A percentile compares a stretch with the other conserved stretches of the same genome.
These are phyloP conservation scores for Nomia melanderi DNA, from an alignment of 1,140 invertebrate species.

Conservation along the genomic window DNA sequence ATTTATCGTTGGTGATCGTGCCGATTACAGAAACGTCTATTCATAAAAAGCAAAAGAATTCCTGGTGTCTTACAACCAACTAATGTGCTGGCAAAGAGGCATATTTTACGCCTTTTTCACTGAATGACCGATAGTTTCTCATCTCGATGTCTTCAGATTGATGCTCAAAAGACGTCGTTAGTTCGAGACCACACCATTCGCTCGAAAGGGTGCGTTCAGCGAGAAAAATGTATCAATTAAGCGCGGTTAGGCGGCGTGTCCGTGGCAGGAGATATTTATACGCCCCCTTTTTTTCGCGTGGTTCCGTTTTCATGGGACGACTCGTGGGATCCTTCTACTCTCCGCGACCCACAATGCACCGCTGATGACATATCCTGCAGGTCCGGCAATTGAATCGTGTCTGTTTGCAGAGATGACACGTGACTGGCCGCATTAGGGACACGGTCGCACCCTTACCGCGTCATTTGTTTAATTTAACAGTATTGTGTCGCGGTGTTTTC, in stretches of 20 bases:
- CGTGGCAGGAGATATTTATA: not conserved
- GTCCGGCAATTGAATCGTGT: constrained; percentile 58
- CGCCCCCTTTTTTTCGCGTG: not conserved
- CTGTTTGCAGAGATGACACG: constrained; percentile 65
- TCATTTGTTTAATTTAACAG: constrained; percentile 77
- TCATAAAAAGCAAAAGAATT: not conserved
- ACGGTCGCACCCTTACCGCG: constrained; percentile 47
- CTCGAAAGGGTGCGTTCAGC: too few species aligned
- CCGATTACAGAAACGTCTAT: constrained; percentile 50
- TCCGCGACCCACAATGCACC: constrained; percentile 53
- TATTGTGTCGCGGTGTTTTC: constrained; percentile 66
- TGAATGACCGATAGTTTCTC: not conserved
- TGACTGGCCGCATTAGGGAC: constrained; percentile 53
- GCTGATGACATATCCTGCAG: constrained; percentile 59
- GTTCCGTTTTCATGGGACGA: constrained; percentile 1
- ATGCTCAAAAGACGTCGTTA: not conserved
- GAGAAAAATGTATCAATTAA: constrained; percentile 4
- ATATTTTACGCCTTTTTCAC: not conserved
- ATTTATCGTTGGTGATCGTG: constrained; percentile 61
- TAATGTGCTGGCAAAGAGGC: not conserved
- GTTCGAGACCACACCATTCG: not conserved
- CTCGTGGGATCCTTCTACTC: constrained; percentile 54
- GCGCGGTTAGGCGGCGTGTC: not conserved
- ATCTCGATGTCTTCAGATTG: not conserved
- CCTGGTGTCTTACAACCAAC: not conserved